Base-by-base conservation (phyloP, 2,797 vertebrate genomes). In the Myotis daubentonii region DNA sequence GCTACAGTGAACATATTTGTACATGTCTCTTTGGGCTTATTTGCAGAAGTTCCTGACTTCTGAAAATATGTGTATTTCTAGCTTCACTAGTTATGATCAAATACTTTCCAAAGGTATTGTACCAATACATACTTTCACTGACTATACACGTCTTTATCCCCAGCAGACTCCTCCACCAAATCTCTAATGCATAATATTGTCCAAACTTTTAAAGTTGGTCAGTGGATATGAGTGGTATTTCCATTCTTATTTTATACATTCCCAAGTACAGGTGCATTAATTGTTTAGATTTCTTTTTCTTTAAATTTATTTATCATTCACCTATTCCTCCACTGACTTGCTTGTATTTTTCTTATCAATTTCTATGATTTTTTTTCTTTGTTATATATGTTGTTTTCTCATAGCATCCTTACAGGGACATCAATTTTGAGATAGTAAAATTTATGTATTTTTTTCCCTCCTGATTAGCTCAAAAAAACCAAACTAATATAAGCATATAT, bases 391-490 rank as follows among this genome's bases (percentile, higher is more conserved):
- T 83, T 51, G 15, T 55, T 55, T 79, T 94, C 55, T 75, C 10
- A 65, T 6, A 33, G 19, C n/a, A 36, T 71, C 53, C n/a, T 57
- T 3, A 38, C 3, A 85, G 11, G 5, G 1, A 57, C 16, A 89
- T 83, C 76, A 87, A 71, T 57, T 89, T 66, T 60, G 17, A 89
- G 8, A 86, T 16, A 84, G 9, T 66, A 93, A 94, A 84, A 47
- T 47, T 65, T 47, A 83, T 84, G 41, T 72, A 81, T 16, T 25
- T 74, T 72, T 87, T 57, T 55, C 72, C 81, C 15, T 70, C 30
- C 81, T 83, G 20, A 82, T 82, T 82, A 87, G 38, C 44, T 83
- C 28, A 86, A 91, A 72, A 72, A 84, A 95, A 78, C 83, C 16
- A 74, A 92, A 78, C 68, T 90, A 6, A 84, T 44, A 62, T 65